Base-by-base conservation (phyloP, 2,113 vertebrate species). In the Spizaetus ornatus region DNA sequence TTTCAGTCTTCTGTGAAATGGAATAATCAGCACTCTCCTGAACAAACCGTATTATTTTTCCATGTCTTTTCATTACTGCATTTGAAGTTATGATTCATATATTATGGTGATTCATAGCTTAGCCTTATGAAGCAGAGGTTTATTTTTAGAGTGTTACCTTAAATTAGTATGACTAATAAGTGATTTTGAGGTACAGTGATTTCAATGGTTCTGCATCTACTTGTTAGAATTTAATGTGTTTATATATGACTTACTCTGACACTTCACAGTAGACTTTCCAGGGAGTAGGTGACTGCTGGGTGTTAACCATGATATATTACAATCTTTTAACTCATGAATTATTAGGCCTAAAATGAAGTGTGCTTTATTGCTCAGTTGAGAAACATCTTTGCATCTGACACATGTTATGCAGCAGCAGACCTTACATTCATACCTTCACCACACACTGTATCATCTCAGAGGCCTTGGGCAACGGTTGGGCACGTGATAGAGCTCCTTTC, bases 61-160 rank as follows among this genome's bases (percentile, higher is more conserved):
- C 79, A 43, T 91, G 93, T 81, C 62, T 82, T 80, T 93, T 95
- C 87, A 96, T 97, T 91, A 87, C 78, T 91, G 34, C 63, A 74
- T 93, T 85, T 93, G 93, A 95, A 91, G 66, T 77, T 93, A 74
- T 93, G 84, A 91, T 94, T 97, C 93, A 94, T 96, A 56, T 77
- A 87, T 93, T 95, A 95, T 85, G 70, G 86, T 96, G 95, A 96
- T 96, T 96, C 96, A 96, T 86, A 89, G 79, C 87, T 77, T 43
- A 91, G 89, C 26, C 74, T 86, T 88, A 47, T 66, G 78, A 94
- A 80, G 84, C 58, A 62, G 70, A 77, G 74, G 8, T 47, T 93
- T 96, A 94, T 96, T 97, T 94, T 96, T 85, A 85, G 89, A 76
- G 42, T n/a, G 66, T 90, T 97, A 95, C 87, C 91, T 95, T 91